phyloP scores from a whole-genome alignment of 2,797 vertebrate species.

The Uromys caudimaculatus region DNA sequence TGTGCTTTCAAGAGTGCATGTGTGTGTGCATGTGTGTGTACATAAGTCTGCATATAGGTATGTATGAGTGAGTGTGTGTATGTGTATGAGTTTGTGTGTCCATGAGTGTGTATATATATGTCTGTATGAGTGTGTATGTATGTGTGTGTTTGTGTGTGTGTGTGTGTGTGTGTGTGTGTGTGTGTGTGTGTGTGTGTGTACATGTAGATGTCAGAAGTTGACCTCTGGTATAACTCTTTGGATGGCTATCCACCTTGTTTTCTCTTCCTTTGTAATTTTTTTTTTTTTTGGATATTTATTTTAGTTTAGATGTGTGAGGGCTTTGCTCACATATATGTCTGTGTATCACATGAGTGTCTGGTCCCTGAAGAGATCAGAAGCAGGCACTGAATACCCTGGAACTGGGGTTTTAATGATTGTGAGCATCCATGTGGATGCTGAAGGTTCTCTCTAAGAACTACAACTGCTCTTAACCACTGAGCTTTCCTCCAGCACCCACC shows the following conservation, averaged over 20 bases:
- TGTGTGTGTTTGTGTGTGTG: not conserved
- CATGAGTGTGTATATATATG: not conserved
- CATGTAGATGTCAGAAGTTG: not conserved
- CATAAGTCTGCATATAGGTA: not conserved
- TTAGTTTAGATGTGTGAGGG: not conserved
- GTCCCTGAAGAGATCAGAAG: not conserved
- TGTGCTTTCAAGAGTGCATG: not conserved
- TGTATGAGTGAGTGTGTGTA: not conserved
- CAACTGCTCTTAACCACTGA: not conserved
- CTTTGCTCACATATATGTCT: not conserved
- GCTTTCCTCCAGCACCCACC: not conserved
- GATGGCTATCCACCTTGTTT: not conserved
- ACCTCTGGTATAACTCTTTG: not conserved
- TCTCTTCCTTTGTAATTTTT: not conserved
- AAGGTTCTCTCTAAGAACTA: not conserved
- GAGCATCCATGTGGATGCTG: not conserved
- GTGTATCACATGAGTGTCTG: not conserved
- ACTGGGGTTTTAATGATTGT: not conserved
- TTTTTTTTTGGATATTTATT: not conserved
- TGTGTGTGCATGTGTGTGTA: not conserved
- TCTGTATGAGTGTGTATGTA: not conserved
- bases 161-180: not conserved
- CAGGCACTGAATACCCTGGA: not conserved
- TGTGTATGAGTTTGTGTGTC: not conserved
- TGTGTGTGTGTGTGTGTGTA: not conserved